Conservation (phyloP, 2,888 invertebrate genomes). For the Drosophila lutescens region DNA sequence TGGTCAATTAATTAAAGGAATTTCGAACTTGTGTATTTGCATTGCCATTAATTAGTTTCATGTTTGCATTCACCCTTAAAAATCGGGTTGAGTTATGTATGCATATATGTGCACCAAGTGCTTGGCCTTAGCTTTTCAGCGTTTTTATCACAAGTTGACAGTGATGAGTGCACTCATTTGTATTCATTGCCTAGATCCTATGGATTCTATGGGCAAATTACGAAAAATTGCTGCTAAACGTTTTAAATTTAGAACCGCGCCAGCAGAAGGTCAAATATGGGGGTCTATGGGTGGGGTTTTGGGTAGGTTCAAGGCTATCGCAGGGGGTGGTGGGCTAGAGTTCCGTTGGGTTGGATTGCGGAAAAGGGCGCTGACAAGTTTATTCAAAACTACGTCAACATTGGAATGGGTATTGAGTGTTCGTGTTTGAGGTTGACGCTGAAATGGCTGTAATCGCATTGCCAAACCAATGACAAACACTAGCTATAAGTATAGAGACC, state of each 20-base stretch:
- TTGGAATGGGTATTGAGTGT: neutral
- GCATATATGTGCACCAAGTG: neutral
- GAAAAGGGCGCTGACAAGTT: constrained; percentile 51
- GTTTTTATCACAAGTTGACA: constrained; percentile 12
- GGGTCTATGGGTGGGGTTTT: neutral
- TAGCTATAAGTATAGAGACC: neutral
- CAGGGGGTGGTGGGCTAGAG: neutral
- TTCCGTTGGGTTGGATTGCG: neutral
- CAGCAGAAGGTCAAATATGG: constrained; percentile 24
- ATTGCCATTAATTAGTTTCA: neutral
- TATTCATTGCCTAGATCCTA: constrained; percentile 10
- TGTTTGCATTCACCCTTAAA: neutral
- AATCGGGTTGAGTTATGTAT: constrained; percentile 1
- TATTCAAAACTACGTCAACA: constrained; percentile 63
- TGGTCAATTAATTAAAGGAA: neutral
- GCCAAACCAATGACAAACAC: too few species aligned
- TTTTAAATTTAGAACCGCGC: constrained; percentile 49
- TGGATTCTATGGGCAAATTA: constrained; percentile 8
- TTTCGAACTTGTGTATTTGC: neutral
- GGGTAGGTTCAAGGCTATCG: constrained; percentile 11
- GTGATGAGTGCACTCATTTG: constrained; percentile 22
- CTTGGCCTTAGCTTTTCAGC: constrained; percentile 10
- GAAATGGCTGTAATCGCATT: constrained; percentile 24
- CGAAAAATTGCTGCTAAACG: constrained; percentile 20
- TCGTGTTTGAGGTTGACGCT: constrained; percentile 6